phyloP scores from a whole-genome alignment of 2,113 vertebrate species.

The zebrafish (Danio rerio) region DNA sequence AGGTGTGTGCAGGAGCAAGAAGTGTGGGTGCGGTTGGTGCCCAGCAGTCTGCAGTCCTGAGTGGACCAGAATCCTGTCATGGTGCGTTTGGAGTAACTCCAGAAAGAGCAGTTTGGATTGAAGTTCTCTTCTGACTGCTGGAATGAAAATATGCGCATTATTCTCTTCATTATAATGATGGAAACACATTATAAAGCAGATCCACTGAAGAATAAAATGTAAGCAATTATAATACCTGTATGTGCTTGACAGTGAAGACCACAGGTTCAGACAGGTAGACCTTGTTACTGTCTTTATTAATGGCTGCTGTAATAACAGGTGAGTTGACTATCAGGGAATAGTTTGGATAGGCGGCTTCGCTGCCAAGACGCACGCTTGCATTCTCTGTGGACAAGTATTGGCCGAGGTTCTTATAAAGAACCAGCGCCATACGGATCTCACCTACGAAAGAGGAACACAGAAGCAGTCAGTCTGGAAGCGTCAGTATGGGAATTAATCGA shows the following conservation, averaged over 20 bases:
- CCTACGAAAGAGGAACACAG: constrained; percentile 74
- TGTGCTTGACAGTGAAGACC: constrained; percentile 94
- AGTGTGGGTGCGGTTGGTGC: constrained; percentile 94
- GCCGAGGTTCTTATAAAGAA: constrained; percentile 95
- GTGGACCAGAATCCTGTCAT: constrained; percentile 98
- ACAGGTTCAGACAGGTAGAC: constrained; percentile 97
- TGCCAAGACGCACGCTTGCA: constrained; percentile 89
- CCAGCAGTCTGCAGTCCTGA: constrained; percentile 93
- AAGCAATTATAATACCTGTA: constrained; percentile 81
- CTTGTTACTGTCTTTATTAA: constrained; percentile 98
- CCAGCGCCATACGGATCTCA: constrained; percentile 95
- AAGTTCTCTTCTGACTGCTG: constrained; percentile 98
- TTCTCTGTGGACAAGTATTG: constrained; percentile 97
- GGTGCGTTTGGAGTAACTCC: constrained; percentile 97
- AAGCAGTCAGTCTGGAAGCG: not conserved
- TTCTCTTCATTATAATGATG: not conserved
- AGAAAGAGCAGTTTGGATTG: constrained; percentile 99
- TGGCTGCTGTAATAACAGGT: constrained; percentile 93
- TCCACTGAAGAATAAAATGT: not conserved
- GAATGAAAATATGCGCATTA: constrained; percentile 47
- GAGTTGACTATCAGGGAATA: constrained; percentile 98
- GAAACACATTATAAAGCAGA: not conserved
- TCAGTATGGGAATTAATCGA: constrained; percentile 11
- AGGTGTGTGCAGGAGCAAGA: constrained; percentile 97
- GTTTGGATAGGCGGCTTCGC: constrained; percentile 91